Percentiles rank a stretch among this genome's conserved stretches.
Conservation (phyloP, 2,888 invertebrate genomes). For the Ennomos quercinarius region DNA sequence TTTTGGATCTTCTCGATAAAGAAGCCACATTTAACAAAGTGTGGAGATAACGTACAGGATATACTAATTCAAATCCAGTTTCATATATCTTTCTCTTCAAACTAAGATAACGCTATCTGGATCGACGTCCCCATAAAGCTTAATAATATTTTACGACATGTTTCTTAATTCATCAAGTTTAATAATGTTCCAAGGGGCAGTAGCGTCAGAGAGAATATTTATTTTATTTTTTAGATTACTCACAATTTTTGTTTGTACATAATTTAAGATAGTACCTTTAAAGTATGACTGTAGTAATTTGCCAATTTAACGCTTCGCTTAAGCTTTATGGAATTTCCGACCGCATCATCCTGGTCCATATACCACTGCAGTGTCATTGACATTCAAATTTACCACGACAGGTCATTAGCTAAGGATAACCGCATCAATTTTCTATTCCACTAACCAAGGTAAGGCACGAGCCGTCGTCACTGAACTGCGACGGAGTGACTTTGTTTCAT, state of each 20-base stretch:
- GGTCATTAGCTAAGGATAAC: slow-evolving; percentile 65
- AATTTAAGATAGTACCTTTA: background rate
- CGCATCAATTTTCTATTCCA: slow-evolving; percentile 79
- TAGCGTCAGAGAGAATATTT: slow-evolving; percentile 6
- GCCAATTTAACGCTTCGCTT: slow-evolving; percentile 51
- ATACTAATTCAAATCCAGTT: slow-evolving; percentile 71
- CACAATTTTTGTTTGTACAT: background rate
- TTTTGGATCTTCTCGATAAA: slow-evolving; percentile 70
- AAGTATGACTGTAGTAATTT: slow-evolving; percentile 19
- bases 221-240: background rate
- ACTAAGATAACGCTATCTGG: slow-evolving; percentile 66
- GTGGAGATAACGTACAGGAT: slow-evolving; percentile 66
- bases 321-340: slow-evolving; percentile 46
- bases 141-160: slow-evolving; percentile 47
- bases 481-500: slow-evolving; percentile 33
- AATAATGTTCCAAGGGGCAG: slow-evolving; percentile 11
- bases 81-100: slow-evolving; percentile 61
- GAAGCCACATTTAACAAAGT: slow-evolving; percentile 66
- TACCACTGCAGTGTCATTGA: slow-evolving; percentile 56
- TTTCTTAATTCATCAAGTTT: slow-evolving; percentile 44
- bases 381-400: slow-evolving; percentile 58
- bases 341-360: slow-evolving; percentile 43
- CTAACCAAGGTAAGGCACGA: slow-evolving; percentile 77
- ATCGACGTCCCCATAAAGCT: slow-evolving; percentile 52
- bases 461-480: slow-evolving; percentile 61